Evolutionary conservation across 2,797 vertebrate species (phyloP).

Genomic region (Adelosebastes latens): DNA sequence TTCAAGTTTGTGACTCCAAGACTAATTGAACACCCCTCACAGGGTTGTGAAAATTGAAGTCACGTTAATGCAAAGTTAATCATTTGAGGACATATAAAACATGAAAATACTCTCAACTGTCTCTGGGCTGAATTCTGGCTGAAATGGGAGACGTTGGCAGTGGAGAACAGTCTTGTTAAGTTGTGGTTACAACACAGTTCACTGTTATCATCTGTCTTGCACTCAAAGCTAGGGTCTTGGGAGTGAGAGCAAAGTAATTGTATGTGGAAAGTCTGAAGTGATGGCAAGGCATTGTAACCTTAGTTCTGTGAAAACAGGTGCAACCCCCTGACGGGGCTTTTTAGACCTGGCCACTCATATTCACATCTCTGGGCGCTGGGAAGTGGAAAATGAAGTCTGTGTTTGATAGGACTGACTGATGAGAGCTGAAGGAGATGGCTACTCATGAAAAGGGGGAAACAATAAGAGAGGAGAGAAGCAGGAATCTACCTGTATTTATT

Average conservation of each 20-base stretch:
- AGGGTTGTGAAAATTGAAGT: slow-evolving; percentile 39
- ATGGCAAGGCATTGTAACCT: not conserved
- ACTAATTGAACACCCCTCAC: slow-evolving; percentile 24
- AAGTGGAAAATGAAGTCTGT: not conserved
- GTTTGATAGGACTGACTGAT: not conserved
- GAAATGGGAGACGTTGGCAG: not conserved
- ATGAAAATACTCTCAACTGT: slow-evolving; percentile 1
- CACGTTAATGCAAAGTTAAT: slow-evolving; percentile 19
- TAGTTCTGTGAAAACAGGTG: not conserved
- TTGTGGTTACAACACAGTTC: not conserved
- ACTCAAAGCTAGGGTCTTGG: not conserved
- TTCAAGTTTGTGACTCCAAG: slow-evolving; percentile 6
- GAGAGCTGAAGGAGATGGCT: not conserved
- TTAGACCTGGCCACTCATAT: not conserved
- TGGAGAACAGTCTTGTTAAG: not conserved
- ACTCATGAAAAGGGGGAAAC: not conserved
- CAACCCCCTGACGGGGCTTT: not conserved
- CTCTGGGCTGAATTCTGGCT: not conserved
- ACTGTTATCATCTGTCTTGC: slow-evolving; percentile 3
- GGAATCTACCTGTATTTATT: not conserved
- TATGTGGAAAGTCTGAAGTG: slow-evolving; percentile 1
- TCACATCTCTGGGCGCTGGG: not conserved
- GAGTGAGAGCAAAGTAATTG: not conserved
- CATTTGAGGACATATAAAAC: slow-evolving; percentile 31
- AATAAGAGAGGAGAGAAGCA: not conserved